A percentile compares a stretch with the other conserved stretches of the same genome.
phyloP scores from a whole-genome alignment of 2,888 invertebrate genomes.

The Tetheella fluctuosa region DNA sequence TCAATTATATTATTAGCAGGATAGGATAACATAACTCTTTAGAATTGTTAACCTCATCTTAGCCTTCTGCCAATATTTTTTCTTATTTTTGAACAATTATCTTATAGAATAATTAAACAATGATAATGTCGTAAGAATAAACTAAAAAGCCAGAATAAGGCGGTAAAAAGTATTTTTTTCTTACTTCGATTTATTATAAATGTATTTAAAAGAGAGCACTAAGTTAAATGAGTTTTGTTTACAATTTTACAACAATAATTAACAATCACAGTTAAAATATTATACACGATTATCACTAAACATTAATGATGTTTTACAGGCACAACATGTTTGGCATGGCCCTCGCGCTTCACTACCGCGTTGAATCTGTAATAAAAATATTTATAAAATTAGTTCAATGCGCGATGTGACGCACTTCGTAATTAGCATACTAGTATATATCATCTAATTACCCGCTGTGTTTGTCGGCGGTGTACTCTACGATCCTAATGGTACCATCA shows the following conservation, averaged over 20 bases:
- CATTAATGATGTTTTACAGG: constrained; percentile 34
- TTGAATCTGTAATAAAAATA: constrained; percentile 19
- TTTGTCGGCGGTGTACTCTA: constrained; percentile 73
- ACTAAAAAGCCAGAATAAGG: too few relatives aligned
- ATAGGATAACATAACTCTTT: too few relatives aligned
- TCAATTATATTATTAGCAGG: too few relatives aligned
- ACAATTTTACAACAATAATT: not conserved
- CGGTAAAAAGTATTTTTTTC: too few relatives aligned
- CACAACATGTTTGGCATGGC: constrained; percentile 41
- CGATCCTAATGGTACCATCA: constrained; percentile 75
- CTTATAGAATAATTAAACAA: too few relatives aligned
- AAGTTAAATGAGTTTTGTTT: not conserved
- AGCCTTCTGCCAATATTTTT: too few relatives aligned
- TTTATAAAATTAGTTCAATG: constrained; percentile 10
- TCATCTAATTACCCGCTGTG: constrained; percentile 40
- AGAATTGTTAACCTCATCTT: too few relatives aligned
- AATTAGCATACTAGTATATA: not conserved
- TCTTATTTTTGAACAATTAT: too few relatives aligned
- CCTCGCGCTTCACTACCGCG: constrained; percentile 28
- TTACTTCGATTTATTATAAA: too few relatives aligned
- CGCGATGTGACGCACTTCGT: not conserved
- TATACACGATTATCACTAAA: not conserved
- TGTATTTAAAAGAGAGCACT: too few relatives aligned
- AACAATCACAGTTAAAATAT: not conserved
- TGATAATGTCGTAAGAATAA: too few relatives aligned